A percentile compares a stretch with the other conserved stretches of the same genome.
phyloP scores from a whole-genome alignment of 2,113 vertebrate genomes.

The Saguinus imperator region DNA sequence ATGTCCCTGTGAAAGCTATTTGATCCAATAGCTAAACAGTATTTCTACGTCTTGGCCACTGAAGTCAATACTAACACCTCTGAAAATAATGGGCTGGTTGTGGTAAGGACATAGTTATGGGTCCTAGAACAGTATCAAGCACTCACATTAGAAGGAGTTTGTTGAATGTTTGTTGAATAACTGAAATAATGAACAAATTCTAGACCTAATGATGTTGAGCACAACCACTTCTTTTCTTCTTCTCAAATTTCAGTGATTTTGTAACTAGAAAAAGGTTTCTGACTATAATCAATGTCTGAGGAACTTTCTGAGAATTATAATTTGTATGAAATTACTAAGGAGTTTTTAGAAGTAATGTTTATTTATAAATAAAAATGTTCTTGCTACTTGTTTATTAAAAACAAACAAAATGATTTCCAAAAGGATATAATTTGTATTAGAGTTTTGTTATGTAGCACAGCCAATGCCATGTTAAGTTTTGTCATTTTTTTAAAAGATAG shows the following conservation, averaged over 20 bases:
- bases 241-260: background rate
- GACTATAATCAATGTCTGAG: background rate
- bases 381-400: background rate
- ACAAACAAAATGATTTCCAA: constrained; percentile 16
- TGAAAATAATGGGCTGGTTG: background rate
- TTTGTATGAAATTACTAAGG: background rate
- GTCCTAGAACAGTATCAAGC: background rate
- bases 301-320: background rate
- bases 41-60: background rate
- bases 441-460: background rate
- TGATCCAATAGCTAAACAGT: background rate
- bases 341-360: background rate
- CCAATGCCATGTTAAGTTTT: background rate
- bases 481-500: background rate
- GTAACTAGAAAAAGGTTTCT: background rate
- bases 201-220: background rate
- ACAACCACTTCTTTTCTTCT: background rate
- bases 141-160: background rate
- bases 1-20: background rate
- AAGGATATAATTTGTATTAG: background rate
- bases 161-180: background rate
- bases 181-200: background rate
- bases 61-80: background rate
- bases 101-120: background rate
- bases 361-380: background rate